Conservation (phyloP, 2,797 vertebrate genomes). For the Limnodromus scolopaceus region DNA sequence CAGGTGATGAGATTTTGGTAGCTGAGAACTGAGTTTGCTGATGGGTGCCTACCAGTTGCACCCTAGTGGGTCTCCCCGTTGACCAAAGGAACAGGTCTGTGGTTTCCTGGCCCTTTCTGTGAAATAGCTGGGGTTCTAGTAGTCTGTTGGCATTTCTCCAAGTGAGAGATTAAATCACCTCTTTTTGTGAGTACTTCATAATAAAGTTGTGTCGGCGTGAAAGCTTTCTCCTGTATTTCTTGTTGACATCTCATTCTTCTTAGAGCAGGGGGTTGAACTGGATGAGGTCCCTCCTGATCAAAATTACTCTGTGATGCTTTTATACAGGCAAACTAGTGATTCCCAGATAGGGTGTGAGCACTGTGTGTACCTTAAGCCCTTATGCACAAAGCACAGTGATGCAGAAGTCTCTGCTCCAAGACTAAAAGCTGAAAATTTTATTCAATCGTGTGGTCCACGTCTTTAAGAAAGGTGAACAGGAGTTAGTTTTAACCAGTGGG, state of each 20-base stretch:
- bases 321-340: not conserved
- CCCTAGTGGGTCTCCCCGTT: not conserved
- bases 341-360: not conserved
- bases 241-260: not conserved
- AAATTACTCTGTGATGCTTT: not conserved
- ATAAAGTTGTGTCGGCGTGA: not conserved
- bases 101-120: not conserved
- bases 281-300: not conserved
- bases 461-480: not conserved
- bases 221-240: not conserved
- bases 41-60: not conserved
- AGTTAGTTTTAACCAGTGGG: not conserved
- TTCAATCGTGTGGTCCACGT: accelerated
- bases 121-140: not conserved
- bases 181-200: not conserved
- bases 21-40: not conserved
- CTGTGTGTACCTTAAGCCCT: not conserved
- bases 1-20: not conserved
- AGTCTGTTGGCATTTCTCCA: not conserved
- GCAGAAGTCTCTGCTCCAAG: not conserved
- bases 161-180: not conserved
- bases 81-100: not conserved
- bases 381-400: not conserved
- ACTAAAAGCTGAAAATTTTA: not conserved
- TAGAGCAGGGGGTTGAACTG: not conserved